These are phyloP conservation scores for Papilio aristodemus DNA, from an alignment of 1,140 invertebrate genomes.

Conservation along the genomic window DNA sequence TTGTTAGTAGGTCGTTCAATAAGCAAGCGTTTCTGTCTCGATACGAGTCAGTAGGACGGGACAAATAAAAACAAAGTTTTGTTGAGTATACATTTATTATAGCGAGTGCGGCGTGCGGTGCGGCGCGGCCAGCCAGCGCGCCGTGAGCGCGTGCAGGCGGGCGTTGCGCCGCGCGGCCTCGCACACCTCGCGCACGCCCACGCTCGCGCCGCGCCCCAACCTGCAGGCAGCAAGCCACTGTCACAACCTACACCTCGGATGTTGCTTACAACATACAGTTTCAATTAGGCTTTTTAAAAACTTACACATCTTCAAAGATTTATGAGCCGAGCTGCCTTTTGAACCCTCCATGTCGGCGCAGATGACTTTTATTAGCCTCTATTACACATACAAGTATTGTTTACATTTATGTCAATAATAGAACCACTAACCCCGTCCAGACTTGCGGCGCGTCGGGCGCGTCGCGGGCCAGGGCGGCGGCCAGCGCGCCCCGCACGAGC, in stretches of 20 bases:
- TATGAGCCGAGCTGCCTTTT: too few species aligned
- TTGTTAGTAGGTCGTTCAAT: too few species aligned
- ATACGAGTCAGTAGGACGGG: too few species aligned
- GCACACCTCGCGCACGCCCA: conserved; percentile 27
- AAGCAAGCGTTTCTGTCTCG: too few species aligned
- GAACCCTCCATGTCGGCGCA: too few species aligned
- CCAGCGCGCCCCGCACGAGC: conserved; percentile 57
- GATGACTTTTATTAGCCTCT: too few species aligned
- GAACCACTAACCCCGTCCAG: conserved; percentile 53
- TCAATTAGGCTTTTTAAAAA: too few species aligned
- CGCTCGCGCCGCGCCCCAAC: conserved; percentile 34
- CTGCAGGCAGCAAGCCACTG: neutral
- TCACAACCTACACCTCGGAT: neutral
- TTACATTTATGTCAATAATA: neutral
- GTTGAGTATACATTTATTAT: conserved; percentile 21
- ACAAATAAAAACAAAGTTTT: neutral
- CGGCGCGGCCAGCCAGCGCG: conserved; percentile 16
- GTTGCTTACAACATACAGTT: neutral
- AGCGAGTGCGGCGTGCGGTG: neutral
- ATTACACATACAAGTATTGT: neutral
- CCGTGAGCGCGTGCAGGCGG: conserved; percentile 17
- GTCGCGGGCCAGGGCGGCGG: conserved; percentile 44
- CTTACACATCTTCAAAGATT: too few species aligned
- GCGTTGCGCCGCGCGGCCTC: conserved; percentile 34
- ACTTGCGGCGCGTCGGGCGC: conserved; percentile 34